Percentiles rank a stretch among this genome's conserved stretches.
phyloP scores from a whole-genome alignment of 2,888 invertebrate genomes.

The Camponotus fellah region DNA sequence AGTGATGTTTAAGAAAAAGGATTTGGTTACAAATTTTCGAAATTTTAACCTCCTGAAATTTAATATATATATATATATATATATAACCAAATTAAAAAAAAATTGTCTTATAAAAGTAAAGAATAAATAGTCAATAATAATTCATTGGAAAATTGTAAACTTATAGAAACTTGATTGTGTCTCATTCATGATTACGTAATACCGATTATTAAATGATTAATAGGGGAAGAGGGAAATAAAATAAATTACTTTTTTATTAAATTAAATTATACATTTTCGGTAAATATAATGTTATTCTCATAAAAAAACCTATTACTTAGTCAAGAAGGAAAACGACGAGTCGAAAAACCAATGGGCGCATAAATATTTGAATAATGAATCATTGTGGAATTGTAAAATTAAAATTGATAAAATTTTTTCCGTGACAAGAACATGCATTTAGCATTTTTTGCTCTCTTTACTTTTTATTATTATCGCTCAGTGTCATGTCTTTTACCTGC shows the following conservation, averaged over 20 bases:
- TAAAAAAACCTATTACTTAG: not conserved
- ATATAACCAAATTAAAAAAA: not conserved
- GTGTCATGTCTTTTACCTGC: not conserved
- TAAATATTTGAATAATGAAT: conserved; percentile 1
- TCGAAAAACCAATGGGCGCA: not conserved
- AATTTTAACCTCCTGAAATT: not conserved
- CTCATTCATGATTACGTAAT: not conserved
- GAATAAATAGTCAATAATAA: not conserved
- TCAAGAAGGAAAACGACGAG: not conserved
- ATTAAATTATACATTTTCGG: not conserved
- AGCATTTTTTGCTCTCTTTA: not conserved
- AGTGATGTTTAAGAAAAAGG: not conserved
- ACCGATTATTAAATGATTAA: not conserved
- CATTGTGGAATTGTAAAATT: not conserved
- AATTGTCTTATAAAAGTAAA: not conserved
- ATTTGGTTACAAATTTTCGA: not conserved
- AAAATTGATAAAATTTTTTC: not conserved
- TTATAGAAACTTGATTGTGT: not conserved
- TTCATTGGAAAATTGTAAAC: not conserved
- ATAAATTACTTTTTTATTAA: not conserved
- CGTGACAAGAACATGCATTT: not conserved
- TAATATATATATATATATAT: not conserved
- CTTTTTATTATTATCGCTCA: conserved; percentile 14
- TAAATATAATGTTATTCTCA: not conserved
- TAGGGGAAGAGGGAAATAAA: not conserved